phyloP scores from a whole-genome alignment of 2,113 vertebrate genomes.

The Hirundichthys speculiger region DNA sequence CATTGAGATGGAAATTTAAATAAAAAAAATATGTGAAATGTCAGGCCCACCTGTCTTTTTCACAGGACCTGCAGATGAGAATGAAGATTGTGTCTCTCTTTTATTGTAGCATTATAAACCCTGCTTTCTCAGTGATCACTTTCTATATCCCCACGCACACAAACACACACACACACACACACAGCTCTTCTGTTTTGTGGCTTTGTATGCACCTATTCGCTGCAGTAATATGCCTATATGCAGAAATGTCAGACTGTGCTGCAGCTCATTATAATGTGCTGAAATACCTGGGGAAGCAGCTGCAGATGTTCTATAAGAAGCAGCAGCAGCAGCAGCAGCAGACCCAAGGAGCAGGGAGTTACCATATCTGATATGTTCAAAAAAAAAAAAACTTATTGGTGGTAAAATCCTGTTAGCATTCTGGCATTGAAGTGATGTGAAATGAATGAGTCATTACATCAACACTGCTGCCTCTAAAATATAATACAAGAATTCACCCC shows the following conservation, averaged over 20 bases:
- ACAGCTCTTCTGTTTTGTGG: background rate
- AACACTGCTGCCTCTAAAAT: background rate
- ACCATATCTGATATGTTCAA: conserved; percentile 23
- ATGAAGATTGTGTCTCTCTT: background rate
- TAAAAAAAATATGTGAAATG: background rate
- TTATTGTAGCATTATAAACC: background rate
- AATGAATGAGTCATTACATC: background rate
- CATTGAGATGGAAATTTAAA: background rate
- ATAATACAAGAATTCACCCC: background rate
- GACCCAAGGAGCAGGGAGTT: background rate
- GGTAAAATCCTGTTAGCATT: background rate
- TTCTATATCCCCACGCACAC: background rate
- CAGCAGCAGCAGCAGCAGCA: conserved; percentile 4
- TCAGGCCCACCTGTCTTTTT: background rate
- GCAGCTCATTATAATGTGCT: conserved; percentile 57
- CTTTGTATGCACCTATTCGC: conserved; percentile 19
- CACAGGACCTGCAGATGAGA: background rate
- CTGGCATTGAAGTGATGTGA: background rate
- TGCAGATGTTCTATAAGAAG: conserved; percentile 58
- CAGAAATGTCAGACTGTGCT: conserved; percentile 29
- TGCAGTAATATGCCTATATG: conserved; percentile 26
- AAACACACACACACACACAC: conserved; percentile 6
- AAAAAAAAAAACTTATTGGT: background rate
- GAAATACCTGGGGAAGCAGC: conserved; percentile 42
- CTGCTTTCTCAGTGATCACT: background rate